Evolutionary conservation across 1,140 invertebrate species (phyloP), one percentile per base, ranked within the genome.

Genomic region (Xylocopa sonorina): DNA sequence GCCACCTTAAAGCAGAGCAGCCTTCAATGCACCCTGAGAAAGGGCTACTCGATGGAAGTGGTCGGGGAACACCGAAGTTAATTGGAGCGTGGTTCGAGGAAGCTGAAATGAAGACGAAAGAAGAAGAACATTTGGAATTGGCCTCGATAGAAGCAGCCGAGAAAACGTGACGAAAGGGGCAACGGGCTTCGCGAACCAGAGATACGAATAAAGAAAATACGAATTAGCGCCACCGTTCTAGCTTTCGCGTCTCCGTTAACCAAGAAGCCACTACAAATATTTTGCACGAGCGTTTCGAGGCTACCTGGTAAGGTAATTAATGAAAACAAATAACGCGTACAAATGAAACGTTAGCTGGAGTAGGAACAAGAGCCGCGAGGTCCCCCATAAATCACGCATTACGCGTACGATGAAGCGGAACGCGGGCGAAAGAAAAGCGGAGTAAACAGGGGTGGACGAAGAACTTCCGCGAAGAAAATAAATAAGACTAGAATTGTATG

Each of bases 1-100:
- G 29, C 24, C 43, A 14, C 29, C 34, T 48, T 27, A 3, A 43
- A 27, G 12, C 46, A n/a, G 6, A 9, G 58, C 27, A n/a, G 46
- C 12, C 14, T 68, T 81, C n/a, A 55, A 38, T 27, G 63, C 24
- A 41, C 64, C 21, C 32, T 14, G 32, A 48, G 55, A 10, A 32
- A 50, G 46, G n/a, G 27, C 34, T 29, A 48, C 57, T 60, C 29
- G 57, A 21, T 32, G 12, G 14, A 60, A 60, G 38, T 18, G 55
- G n/a, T 18, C 62, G 53, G 77, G 53, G 60, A 60, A 77, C 53
- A 57, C 32, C 79, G 67, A 66, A 27, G n/a, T 38, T 38, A 81
- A 84, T 84, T 58, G 75, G 75, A 79, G 76, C 74, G 71, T 63
- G 60, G 14, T n/a, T 73, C 46, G 48, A 51, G 51, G 46, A 51